phyloP scores from a whole-genome alignment of 2,113 vertebrate species.

The Pteronura brasiliensis region DNA sequence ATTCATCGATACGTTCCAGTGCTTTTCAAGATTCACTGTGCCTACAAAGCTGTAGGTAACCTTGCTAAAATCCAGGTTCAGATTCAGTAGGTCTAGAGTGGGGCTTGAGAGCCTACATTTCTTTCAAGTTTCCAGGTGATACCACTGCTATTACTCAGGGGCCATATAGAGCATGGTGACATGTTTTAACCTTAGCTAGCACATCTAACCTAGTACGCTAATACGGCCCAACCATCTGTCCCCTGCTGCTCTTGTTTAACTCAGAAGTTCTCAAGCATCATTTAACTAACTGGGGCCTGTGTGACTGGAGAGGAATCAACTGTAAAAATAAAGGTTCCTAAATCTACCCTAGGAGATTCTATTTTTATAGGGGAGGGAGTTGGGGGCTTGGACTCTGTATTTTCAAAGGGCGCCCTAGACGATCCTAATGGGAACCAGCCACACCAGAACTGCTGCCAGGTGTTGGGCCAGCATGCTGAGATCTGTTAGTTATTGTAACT shows the following conservation, averaged over 20 bases:
- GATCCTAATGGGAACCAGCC: neutral
- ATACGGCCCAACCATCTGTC: neutral
- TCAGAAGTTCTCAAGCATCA: neutral
- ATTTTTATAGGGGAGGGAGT: neutral
- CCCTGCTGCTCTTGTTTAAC: neutral
- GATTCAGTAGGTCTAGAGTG: neutral
- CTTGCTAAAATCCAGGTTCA: neutral
- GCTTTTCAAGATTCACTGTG: neutral
- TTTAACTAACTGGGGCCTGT: neutral
- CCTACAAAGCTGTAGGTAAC: neutral
- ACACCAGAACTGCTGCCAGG: neutral
- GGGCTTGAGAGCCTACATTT: neutral
- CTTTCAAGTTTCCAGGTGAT: neutral
- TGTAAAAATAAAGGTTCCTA: neutral
- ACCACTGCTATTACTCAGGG: neutral
- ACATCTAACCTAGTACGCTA: neutral
- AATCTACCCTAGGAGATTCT: neutral
- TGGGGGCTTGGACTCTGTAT: neutral
- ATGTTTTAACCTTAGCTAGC: neutral
- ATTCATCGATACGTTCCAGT: neutral
- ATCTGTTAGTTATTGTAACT: neutral
- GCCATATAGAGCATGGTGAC: neutral
- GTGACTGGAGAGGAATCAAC: neutral
- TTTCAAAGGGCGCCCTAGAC: neutral
- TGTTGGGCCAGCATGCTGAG: neutral